phyloP scores from a whole-genome alignment of 2,113 vertebrate species.

The Miniopterus natalensis region DNA sequence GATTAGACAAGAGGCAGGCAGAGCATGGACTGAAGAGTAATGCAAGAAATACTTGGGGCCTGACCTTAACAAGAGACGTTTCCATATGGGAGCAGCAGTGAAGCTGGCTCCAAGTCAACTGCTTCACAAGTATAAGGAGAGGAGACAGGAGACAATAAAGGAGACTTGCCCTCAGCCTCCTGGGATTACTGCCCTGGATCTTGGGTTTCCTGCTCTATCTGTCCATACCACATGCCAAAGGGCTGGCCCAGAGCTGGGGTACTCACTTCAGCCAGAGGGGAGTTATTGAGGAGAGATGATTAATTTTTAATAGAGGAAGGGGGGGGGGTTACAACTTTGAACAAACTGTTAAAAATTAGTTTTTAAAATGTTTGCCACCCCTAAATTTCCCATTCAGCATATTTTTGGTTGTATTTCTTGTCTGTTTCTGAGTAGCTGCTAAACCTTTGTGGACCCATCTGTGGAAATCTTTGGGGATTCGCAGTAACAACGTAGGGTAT shows the following conservation, averaged over 20 bases:
- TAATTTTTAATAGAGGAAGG: not conserved
- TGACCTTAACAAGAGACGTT: not conserved
- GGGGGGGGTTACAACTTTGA: not conserved
- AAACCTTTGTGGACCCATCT: not conserved
- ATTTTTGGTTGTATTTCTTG: not conserved
- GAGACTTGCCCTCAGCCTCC: accelerated
- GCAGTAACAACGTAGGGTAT: not conserved
- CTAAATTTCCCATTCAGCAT: not conserved
- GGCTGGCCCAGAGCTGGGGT: not conserved
- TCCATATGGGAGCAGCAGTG: not conserved
- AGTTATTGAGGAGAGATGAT: not conserved
- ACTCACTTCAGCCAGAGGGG: not conserved
- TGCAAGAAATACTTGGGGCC: not conserved
- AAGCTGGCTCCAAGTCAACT: not conserved
- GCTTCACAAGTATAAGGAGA: not conserved
- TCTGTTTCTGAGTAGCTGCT: not conserved
- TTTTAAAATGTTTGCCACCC: not conserved
- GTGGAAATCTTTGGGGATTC: not conserved
- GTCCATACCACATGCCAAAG: not conserved
- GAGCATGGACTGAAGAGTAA: not conserved
- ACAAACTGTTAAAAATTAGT: not conserved
- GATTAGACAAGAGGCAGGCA: not conserved
- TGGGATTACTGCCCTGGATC: not conserved
- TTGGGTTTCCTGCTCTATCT: not conserved
- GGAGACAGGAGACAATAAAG: not conserved